Base-by-base conservation (phyloP, 2,797 vertebrate species). In the Hybognathus amarus region DNA sequence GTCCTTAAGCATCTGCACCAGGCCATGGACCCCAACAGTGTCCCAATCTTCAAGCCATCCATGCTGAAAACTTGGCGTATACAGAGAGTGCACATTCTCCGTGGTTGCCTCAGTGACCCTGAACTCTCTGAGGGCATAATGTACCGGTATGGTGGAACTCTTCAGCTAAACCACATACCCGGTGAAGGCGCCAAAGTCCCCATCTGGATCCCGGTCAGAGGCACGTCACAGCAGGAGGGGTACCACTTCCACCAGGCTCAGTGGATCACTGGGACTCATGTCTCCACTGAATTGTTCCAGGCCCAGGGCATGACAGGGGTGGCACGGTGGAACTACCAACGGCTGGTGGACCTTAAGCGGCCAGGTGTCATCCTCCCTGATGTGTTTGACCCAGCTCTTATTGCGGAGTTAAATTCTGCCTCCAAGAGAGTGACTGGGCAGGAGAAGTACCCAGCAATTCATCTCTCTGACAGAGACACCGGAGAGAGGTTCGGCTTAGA, bases 261-360 rank as follows among this genome's bases (percentile, higher is more conserved):
- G 15, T 89, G 80, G 80, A 33, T 87, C 30, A 88, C 84, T 0
- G 84, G 80, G 5, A 90, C 68, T 40, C 50, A 33, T 7, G 50
- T 68, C 13, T 85, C 78, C 38, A 15, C 38, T 5, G 67, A 85
- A 24, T 38, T 83, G 10, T 82, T 86, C 69, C 79, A 86, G 69
- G 68, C 84, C 45, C 86, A 87, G 59, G 85, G 78, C 45, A 83
- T 87, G 85, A 88, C 85, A 12, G 88, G 83, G 12, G 81, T 86
- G 68, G 82, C 74, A 40, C 50, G 77, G 2, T 88, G 86, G 84
- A 90, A 86, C 50, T 86, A 42, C 17, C 83, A 87, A 74, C 13
- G 87, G 33, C 56, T 89, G 40, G 40, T 87, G 47, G 82, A 87
- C 68, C 77, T 87, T 30, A 88, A 83, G 74, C 78, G 52, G 81